Percentiles rank a stretch among this genome's conserved stretches.
Conservation (phyloP, 2,888 invertebrate species). For the Periphyllus acericola region DNA sequence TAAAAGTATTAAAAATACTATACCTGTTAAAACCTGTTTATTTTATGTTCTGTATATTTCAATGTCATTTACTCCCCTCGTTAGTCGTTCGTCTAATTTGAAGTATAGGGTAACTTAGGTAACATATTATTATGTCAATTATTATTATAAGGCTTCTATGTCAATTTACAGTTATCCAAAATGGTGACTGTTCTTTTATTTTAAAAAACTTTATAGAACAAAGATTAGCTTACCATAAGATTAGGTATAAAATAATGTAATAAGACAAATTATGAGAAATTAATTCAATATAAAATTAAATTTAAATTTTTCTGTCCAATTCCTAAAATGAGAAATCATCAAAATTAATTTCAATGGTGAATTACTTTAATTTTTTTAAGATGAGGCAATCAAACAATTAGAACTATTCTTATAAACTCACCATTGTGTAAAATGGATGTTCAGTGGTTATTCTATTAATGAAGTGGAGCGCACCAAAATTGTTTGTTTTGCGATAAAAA, state of each 20-base stretch:
- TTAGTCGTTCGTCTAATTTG: neutral
- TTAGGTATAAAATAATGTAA: neutral
- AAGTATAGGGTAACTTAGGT: conserved; percentile 10
- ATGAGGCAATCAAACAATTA: neutral
- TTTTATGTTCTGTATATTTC: neutral
- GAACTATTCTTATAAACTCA: neutral
- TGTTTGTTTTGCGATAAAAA: neutral
- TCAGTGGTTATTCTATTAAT: neutral
- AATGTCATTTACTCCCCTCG: neutral
- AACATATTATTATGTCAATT: conserved; percentile 12
- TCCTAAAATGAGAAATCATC: no score
- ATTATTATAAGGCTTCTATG: neutral
- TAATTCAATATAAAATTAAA: neutral
- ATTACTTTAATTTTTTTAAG: conserved; percentile 1
- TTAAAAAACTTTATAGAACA: no score
- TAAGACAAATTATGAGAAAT: neutral
- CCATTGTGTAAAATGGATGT: neutral
- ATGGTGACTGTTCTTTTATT: neutral
- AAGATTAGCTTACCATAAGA: no score
- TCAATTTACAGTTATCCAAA: neutral
- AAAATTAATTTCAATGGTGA: neutral
- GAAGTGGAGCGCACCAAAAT: neutral
- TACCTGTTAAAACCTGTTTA: conserved; percentile 1
- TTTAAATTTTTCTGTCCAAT: no score
- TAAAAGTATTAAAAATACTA: neutral